Evolutionary conservation across 2,113 vertebrate genomes (phyloP).

Genomic region (Rhynchomys soricoides): DNA sequence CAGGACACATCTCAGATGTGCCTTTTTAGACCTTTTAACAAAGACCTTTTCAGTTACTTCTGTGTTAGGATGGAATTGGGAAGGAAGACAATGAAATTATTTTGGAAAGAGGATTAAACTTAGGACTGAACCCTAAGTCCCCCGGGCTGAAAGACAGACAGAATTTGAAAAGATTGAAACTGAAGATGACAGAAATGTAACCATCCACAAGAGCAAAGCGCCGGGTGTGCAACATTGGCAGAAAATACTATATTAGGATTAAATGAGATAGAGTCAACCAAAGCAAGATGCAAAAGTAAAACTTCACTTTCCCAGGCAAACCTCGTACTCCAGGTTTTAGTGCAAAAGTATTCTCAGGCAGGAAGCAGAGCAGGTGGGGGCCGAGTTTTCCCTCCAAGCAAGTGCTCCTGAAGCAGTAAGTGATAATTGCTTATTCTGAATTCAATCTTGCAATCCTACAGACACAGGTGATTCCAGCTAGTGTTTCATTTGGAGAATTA

Average conservation of each 20-base stretch:
- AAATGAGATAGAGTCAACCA: constrained; percentile 52
- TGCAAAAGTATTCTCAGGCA: background rate
- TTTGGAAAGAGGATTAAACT: background rate
- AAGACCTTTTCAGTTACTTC: constrained; percentile 1
- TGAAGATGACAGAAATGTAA: background rate
- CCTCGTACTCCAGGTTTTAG: background rate
- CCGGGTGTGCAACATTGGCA: background rate
- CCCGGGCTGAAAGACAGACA: background rate
- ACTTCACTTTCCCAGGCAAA: background rate
- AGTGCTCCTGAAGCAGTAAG: constrained; percentile 38
- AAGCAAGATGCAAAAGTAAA: constrained; percentile 46
- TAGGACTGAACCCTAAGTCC: background rate
- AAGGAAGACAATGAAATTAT: constrained; percentile 15
- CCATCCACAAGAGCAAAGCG: background rate
- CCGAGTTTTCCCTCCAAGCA: background rate
- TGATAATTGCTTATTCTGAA: constrained; percentile 62
- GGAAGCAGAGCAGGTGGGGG: constrained; percentile 32
- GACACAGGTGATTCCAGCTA: constrained; percentile 69
- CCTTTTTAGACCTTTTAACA: background rate
- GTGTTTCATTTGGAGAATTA: constrained; percentile 72
- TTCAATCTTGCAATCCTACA: constrained; percentile 54
- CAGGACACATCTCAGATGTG: background rate
- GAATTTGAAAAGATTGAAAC: background rate
- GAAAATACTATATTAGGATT: constrained; percentile 14
- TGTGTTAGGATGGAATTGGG: background rate